Evolutionary conservation across 1,140 invertebrate genomes (phyloP).

Genomic region (Babylonia areolata): DNA sequence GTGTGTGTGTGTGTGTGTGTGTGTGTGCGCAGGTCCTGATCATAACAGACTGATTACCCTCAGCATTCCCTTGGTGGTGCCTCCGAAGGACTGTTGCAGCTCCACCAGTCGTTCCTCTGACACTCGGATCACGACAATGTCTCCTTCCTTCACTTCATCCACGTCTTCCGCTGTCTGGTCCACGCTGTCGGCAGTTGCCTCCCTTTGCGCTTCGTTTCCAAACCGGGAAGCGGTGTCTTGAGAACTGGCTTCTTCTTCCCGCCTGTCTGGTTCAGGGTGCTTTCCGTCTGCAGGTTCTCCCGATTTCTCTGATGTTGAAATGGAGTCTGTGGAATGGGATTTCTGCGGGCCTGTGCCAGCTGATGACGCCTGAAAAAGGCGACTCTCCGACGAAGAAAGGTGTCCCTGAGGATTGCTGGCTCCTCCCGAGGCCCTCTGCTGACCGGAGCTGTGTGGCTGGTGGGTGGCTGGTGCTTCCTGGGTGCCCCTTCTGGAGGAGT

Average conservation of each 20-base stretch:
- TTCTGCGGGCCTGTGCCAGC: neutral
- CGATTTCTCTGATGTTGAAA: neutral
- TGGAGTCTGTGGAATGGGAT: neutral
- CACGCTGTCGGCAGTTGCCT: neutral
- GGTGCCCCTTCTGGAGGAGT: neutral
- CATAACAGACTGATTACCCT: conserved; percentile 13
- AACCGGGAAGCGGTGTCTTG: neutral
- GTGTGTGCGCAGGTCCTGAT: neutral
- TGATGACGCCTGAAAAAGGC: neutral
- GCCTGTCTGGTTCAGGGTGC: neutral
- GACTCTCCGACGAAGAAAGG: neutral
- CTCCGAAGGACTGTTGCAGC: conserved; percentile 4
- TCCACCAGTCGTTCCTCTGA: neutral
- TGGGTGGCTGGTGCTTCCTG: neutral
- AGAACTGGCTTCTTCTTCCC: neutral
- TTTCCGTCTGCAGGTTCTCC: neutral
- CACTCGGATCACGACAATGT: conserved; percentile 25
- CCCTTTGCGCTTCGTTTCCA: neutral
- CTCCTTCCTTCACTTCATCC: neutral
- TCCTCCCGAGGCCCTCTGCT: neutral
- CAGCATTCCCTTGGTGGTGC: conserved; percentile 19
- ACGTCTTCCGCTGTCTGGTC: neutral
- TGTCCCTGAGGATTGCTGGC: neutral
- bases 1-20: neutral
- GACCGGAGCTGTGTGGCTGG: neutral